phyloP scores from a whole-genome alignment of 1,140 invertebrate species.

The Carcinoscorpius rotundicauda region DNA sequence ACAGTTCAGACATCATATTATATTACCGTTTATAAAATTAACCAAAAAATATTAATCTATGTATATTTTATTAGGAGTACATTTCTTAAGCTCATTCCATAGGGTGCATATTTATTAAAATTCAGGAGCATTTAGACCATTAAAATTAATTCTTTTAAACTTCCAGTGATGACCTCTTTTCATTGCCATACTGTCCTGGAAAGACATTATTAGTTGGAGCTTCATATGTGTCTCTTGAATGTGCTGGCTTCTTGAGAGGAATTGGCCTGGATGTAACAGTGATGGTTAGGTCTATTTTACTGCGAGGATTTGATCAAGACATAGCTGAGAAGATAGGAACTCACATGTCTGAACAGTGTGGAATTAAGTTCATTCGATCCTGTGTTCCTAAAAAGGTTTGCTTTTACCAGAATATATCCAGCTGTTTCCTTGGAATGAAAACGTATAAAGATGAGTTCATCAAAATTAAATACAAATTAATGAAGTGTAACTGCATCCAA shows the following conservation, averaged over 20 bases:
- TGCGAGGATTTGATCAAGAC: slow-evolving; percentile 95
- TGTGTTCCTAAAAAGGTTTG: slow-evolving; percentile 52
- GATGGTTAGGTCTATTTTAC: slow-evolving; percentile 70
- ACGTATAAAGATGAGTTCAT: too few species aligned
- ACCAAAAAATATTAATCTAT: too few species aligned
- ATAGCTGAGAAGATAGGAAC: slow-evolving; percentile 73
- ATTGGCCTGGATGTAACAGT: slow-evolving; percentile 41
- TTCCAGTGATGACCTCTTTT: slow-evolving; percentile 90
- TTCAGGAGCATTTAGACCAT: not conserved
- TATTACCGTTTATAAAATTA: too few species aligned
- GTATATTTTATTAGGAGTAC: too few species aligned
- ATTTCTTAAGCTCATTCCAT: too few species aligned
- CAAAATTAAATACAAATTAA: too few species aligned
- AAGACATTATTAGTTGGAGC: slow-evolving; percentile 87
- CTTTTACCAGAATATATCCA: too few species aligned
- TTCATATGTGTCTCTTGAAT: slow-evolving; percentile 82
- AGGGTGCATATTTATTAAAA: too few species aligned
- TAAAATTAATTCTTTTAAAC: not conserved
- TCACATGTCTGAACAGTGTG: slow-evolving; percentile 64
- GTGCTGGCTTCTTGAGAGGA: slow-evolving; percentile 85
- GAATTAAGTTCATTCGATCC: slow-evolving; percentile 67
- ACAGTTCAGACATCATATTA: too few species aligned
- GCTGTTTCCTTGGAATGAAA: too few species aligned
- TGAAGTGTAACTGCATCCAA: too few species aligned
- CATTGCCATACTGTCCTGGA: slow-evolving; percentile 68